Percentiles rank a stretch among this genome's conserved stretches.
Evolutionary conservation across 2,888 invertebrate genomes (phyloP).

Genomic region (Ochlodes sylvanus): DNA sequence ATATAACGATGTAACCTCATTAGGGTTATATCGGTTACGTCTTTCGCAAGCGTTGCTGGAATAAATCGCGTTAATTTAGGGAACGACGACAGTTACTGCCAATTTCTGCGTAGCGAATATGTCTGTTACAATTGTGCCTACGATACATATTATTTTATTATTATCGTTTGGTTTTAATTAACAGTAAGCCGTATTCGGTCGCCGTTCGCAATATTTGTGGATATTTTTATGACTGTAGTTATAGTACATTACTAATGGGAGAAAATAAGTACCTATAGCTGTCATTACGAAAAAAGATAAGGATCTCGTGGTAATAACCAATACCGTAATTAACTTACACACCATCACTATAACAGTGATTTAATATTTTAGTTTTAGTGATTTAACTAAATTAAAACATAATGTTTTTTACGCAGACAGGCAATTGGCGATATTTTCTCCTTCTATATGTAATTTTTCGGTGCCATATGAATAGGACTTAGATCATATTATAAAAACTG

Average conservation of each 20-base stretch:
- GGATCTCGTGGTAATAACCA: no score
- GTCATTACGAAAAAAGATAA: no score
- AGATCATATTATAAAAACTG: no score
- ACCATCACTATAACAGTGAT: no score
- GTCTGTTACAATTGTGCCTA: constrained; percentile 8
- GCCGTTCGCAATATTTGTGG: neutral
- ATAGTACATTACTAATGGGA: neutral
- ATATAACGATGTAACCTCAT: constrained; percentile 53
- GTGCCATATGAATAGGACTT: no score
- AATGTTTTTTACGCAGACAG: no score
- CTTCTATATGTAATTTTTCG: no score
- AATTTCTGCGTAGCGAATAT: constrained; percentile 13
- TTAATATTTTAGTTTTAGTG: no score
- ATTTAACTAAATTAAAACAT: no score
- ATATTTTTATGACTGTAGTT: constrained; percentile 1
- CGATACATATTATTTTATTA: constrained; percentile 12
- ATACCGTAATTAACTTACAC: no score
- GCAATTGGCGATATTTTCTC: no score
- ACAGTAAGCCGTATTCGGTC: neutral
- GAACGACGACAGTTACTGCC: constrained; percentile 37
- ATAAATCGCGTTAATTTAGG: constrained; percentile 51
- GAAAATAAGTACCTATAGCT: no score
- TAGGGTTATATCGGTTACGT: constrained; percentile 51
- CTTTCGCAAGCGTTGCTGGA: constrained; percentile 47
- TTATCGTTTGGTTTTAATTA: constrained; percentile 8